Base-by-base conservation (phyloP, 2,888 invertebrate genomes). In the Drosophila mimetica region DNA sequence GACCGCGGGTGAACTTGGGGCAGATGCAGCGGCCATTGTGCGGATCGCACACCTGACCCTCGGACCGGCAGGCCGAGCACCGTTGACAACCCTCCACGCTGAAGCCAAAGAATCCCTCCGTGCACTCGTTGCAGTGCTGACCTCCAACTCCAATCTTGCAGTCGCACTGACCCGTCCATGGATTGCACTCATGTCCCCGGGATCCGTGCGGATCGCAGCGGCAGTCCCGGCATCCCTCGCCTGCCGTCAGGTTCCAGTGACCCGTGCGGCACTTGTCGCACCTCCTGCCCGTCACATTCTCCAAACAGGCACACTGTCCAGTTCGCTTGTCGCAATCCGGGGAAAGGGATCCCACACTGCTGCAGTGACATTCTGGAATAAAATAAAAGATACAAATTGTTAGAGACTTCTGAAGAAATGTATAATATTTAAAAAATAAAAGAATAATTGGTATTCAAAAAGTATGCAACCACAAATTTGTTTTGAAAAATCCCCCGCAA, bases 21-120 rank as follows among this genome's bases (percentile, higher is more conserved):
- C 99, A 99, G 65, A 97, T 95, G 92, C 99, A 99, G 63, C 96
- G 95, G 0, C 99, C 99, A 52, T 95, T 97, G 75, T 94, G 93
- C 0, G 96, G 94, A 86, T 99, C 97, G 90, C 99, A 99, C 57
- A 97, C 94, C 90, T 97, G 97, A 6, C 97, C 98, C 25, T 95
- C 94, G 57, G 94, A 93, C 59, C 95, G 93, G 89, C 97, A 97
- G 0, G 93, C 92, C 13, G 96, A 96, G 88, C 97, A 97, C 37
- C 97, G 94, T 89, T 95, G 93, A 88, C 97, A 97, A 4, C 97
- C 97, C 16, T 93, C 93, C 4, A 93, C 92, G 2, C 96, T 95
- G 86, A 96, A 96, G 59, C 96, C 97, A 91, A 94, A 95, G 82
- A 90, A 92, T 2, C 95, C 95, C 1, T 95, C 94, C 32, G 95